A percentile compares a stretch with the other conserved stretches of the same genome.
These are phyloP conservation scores for Lampris megalopsis DNA, from an alignment of 2,113 vertebrate genomes.

Conservation along the genomic window DNA sequence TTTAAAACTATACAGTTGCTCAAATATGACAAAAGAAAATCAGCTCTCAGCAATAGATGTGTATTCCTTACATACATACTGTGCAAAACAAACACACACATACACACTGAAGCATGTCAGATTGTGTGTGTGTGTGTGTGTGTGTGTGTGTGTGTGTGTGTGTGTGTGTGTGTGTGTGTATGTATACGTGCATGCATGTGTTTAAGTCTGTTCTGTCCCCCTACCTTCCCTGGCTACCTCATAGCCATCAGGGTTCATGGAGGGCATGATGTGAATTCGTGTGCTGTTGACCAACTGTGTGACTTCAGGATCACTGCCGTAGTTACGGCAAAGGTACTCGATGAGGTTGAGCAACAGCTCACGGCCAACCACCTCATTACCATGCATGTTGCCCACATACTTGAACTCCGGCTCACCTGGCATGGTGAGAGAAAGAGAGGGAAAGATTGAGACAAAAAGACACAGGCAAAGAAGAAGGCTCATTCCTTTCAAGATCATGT, in stretches of 20 bases:
- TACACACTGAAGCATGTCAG: not conserved
- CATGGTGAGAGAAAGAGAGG: not conserved
- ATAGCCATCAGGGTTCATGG: conserved; percentile 99
- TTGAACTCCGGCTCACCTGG: conserved; percentile 98
- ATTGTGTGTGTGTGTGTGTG: not conserved
- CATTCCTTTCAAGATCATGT: not conserved
- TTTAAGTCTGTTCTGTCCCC: not conserved
- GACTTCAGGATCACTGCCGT: conserved; percentile 90
- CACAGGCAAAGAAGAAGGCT: not conserved
- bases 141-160: not conserved
- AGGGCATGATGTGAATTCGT: conserved; percentile 98
- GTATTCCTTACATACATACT: too few relatives aligned
- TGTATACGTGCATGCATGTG: not conserved
- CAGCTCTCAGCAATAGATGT: too few relatives aligned
- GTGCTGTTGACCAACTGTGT: conserved; percentile 89
- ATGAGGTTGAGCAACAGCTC: conserved; percentile 96
- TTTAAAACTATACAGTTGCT: too few relatives aligned
- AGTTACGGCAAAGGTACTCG: conserved; percentile 95
- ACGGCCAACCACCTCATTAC: conserved; percentile 96
- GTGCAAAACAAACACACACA: too few relatives aligned
- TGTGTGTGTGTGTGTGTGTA: not conserved
- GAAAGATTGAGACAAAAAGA: not conserved
- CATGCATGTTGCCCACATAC: conserved; percentile 98
- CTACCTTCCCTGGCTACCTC: conserved; percentile 91
- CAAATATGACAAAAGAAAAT: too few relatives aligned